Evolutionary conservation across 1,140 invertebrate genomes (phyloP).

Genomic region (Frieseomelitta varia): DNA sequence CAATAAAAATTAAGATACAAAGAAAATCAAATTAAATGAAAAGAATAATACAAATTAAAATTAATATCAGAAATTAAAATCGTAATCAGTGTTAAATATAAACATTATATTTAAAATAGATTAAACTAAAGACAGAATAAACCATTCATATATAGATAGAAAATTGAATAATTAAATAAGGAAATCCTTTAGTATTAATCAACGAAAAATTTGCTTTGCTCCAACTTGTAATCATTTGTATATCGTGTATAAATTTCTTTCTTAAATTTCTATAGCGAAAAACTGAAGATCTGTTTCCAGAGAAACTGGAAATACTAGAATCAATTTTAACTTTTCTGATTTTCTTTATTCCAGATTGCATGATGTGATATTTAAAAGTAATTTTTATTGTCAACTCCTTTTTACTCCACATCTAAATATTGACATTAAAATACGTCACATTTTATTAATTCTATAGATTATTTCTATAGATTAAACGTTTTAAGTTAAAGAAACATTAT

Average conservation of each 20-base stretch:
- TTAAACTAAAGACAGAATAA: background rate
- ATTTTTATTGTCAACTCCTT: background rate
- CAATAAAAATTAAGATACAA: too few species aligned
- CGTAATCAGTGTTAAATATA: background rate
- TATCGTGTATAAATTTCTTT: background rate
- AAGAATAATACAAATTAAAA: too few species aligned
- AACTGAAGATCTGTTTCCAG: background rate
- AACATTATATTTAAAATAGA: background rate
- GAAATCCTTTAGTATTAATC: background rate
- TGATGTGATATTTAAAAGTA: background rate
- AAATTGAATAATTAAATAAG: background rate
- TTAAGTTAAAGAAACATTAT: background rate
- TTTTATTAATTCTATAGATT: background rate
- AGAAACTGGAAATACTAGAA: slow-evolving; percentile 38
- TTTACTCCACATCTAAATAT: background rate
- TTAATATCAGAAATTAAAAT: background rate
- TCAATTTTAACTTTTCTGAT: background rate
- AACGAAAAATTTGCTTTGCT: background rate
- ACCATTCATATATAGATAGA: background rate
- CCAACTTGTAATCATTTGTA: background rate
- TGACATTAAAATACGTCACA: background rate
- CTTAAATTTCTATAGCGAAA: too few species aligned
- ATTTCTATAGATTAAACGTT: background rate
- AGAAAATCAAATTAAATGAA: too few species aligned
- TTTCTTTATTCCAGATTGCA: background rate